phyloP scores from a whole-genome alignment of 2,888 invertebrate genomes.

The Melieria omissa region DNA sequence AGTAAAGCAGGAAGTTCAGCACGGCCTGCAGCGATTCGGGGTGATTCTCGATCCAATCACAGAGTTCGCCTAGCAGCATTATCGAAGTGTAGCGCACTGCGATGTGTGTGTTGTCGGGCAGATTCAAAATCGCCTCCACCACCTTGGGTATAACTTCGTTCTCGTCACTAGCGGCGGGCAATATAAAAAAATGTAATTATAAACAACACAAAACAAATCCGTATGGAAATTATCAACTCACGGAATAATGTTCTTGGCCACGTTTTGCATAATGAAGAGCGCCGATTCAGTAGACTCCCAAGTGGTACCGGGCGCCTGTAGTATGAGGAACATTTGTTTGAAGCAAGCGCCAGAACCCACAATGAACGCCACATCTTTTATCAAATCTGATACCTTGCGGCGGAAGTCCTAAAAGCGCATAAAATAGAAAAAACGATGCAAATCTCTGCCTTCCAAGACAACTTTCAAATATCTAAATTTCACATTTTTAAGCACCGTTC shows the following conservation, averaged over 20 bases:
- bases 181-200: slow-evolving; percentile 9
- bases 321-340: slow-evolving; percentile 85
- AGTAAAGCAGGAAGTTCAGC: slow-evolving; percentile 80
- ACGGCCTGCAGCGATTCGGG: slow-evolving; percentile 83
- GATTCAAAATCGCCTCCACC: slow-evolving; percentile 87
- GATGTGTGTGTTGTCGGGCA: slow-evolving; percentile 85
- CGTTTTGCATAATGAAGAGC: slow-evolving; percentile 93
- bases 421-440: neutral
- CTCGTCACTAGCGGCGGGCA: slow-evolving; percentile 76
- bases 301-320: slow-evolving; percentile 77
- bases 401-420: slow-evolving; percentile 74
- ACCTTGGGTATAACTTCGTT: slow-evolving; percentile 93
- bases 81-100: slow-evolving; percentile 92
- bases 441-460: neutral
- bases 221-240: slow-evolving; percentile 69
- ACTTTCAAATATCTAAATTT: neutral
- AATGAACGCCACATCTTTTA: slow-evolving; percentile 97
- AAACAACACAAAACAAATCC: neutral
- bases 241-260: slow-evolving; percentile 95
- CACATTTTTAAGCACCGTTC: neutral
- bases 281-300: slow-evolving; percentile 97
- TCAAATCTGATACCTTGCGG: slow-evolving; percentile 87
- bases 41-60: slow-evolving; percentile 95
- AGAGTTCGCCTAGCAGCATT: slow-evolving; percentile 86
- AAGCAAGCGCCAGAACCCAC: slow-evolving; percentile 94